Percentiles rank a stretch among this genome's conserved stretches.
These are phyloP conservation scores for Parazoanthus darwini DNA, from an alignment of 92 coral and sea anemone genomes.

Conservation along the genomic window DNA sequence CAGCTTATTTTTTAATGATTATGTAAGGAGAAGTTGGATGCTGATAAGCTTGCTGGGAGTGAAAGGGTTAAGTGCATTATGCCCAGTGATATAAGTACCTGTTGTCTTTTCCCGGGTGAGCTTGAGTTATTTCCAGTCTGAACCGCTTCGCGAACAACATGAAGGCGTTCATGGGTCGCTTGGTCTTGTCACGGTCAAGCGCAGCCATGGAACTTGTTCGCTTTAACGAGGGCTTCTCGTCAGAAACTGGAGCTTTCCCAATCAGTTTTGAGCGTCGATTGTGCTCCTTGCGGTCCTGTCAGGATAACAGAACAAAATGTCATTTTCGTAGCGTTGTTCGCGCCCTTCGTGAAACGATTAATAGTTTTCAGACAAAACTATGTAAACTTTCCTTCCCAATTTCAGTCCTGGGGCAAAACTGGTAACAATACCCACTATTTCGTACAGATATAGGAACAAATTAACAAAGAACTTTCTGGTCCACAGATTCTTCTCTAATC, in stretches of 20 bases:
- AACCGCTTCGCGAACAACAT: slow-evolving; percentile 96
- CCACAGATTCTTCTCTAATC: no score
- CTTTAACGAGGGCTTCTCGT: slow-evolving; percentile 45
- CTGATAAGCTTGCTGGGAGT: no score
- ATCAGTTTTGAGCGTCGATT: slow-evolving; percentile 56
- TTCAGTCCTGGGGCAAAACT: not conserved
- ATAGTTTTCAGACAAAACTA: no score
- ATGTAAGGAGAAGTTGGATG: no score
- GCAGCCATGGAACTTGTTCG: slow-evolving; percentile 55
- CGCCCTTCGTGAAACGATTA: no score
- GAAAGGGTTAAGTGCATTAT: no score
- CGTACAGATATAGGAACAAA: no score
- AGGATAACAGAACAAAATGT: not conserved
- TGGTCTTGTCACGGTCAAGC: slow-evolving; percentile 54
- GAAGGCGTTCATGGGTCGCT: slow-evolving; percentile 99
- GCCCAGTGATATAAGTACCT: slow-evolving; percentile 49
- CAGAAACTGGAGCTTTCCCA: slow-evolving; percentile 48
- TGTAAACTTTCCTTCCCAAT: not conserved
- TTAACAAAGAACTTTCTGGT: no score
- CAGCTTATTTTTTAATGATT: no score
- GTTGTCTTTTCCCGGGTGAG: slow-evolving; percentile 98
- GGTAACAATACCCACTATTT: not conserved
- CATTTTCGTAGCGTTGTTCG: no score
- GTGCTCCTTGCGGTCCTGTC: slow-evolving; percentile 86
- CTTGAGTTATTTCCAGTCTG: slow-evolving; percentile 89